Conservation (phyloP, 2,888 invertebrate species). For the Athalia cordata region DNA sequence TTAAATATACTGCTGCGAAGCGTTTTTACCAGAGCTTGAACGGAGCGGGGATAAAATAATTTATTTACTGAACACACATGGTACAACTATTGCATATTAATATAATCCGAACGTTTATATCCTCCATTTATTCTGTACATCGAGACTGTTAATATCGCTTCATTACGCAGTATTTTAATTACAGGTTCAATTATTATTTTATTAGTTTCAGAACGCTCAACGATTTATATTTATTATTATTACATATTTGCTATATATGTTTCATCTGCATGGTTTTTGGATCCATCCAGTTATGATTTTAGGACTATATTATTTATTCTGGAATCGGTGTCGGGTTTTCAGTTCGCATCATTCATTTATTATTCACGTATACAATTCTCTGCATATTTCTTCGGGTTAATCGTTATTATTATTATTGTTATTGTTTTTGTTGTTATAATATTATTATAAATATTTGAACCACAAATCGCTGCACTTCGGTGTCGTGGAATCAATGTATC, state of each 20-base stretch:
- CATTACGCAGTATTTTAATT: slow-evolving; percentile 17
- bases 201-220: slow-evolving; percentile 41
- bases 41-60: slow-evolving; percentile 7
- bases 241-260: slow-evolving; percentile 1
- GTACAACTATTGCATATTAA: no score
- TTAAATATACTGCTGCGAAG: no score
- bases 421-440: neutral
- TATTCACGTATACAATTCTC: neutral
- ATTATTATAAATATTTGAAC: neutral
- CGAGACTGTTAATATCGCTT: neutral
- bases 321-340: slow-evolving; percentile 40
- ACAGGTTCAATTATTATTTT: slow-evolving; percentile 24
- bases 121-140: slow-evolving; percentile 1
- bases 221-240: slow-evolving; percentile 43
- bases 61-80: neutral
- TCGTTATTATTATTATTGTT: neutral
- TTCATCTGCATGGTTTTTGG: slow-evolving; percentile 51
- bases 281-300: slow-evolving; percentile 50
- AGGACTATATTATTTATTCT: neutral
- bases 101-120: neutral
- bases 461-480: neutral
- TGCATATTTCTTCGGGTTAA: neutral
- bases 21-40: neutral
- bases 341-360: neutral
- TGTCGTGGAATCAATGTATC: neutral